These are phyloP conservation scores for Adelphocoris suturalis DNA, from an alignment of 2,888 invertebrate species.

Conservation along the genomic window DNA sequence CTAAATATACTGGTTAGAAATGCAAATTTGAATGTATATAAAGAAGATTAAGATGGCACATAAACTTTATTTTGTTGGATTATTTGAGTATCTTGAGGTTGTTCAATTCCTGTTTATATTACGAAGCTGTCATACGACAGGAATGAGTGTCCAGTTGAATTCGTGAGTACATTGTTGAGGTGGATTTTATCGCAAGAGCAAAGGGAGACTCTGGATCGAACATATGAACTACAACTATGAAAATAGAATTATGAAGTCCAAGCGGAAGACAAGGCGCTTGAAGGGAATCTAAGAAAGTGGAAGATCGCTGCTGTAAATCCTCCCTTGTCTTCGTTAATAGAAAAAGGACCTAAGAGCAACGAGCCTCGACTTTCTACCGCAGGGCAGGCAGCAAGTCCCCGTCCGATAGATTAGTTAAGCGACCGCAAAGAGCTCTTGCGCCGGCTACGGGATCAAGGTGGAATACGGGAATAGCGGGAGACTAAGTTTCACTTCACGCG, in stretches of 20 bases:
- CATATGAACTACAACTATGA: neutral
- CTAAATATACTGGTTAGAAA: too few species aligned
- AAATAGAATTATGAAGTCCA: neutral
- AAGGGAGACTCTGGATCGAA: too few species aligned
- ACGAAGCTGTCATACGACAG: too few species aligned
- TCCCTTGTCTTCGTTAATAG: slow-evolving; percentile 29
- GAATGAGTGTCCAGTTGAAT: too few species aligned
- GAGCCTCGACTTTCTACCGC: slow-evolving; percentile 16
- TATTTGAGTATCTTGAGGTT: too few species aligned
- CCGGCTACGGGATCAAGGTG: neutral
- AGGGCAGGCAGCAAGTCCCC: slow-evolving; percentile 37
- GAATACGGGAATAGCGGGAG: neutral
- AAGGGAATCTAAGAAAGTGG: slow-evolving; percentile 17
- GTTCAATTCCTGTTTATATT: too few species aligned
- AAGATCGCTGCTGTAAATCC: slow-evolving; percentile 37
- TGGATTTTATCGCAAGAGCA: too few species aligned
- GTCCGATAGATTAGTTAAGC: slow-evolving; percentile 32
- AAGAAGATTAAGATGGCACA: too few species aligned
- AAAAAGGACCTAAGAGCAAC: slow-evolving; percentile 33
- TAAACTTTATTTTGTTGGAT: too few species aligned
- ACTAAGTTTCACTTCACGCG: slow-evolving; percentile 18
- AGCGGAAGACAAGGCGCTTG: neutral
- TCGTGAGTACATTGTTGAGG: too few species aligned
- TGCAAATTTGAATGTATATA: too few species aligned
- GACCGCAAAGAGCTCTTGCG: slow-evolving; percentile 8